Evolutionary conservation across 2,797 vertebrate genomes (phyloP).

Genomic region (Liasis olivaceus): DNA sequence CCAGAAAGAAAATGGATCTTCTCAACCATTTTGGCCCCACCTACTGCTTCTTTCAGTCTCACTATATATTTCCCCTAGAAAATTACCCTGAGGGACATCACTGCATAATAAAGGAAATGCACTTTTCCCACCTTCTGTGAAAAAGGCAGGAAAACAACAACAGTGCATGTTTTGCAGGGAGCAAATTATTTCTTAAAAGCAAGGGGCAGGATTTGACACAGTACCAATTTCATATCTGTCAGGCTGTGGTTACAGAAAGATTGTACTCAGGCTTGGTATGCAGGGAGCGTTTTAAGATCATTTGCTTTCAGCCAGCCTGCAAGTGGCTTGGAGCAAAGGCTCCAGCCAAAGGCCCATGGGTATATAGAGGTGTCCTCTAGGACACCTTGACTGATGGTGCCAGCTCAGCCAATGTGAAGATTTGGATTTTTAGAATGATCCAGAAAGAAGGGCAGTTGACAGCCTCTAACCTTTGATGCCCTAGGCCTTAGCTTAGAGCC

Average conservation of each 20-base stretch:
- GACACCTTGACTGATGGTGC: not conserved
- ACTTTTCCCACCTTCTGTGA: not conserved
- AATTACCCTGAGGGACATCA: not conserved
- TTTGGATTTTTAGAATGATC: not conserved
- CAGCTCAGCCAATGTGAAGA: not conserved
- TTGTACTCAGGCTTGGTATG: not conserved
- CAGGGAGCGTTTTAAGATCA: not conserved
- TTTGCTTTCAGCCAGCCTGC: not conserved
- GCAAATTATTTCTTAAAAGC: not conserved
- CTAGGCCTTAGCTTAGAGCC: not conserved
- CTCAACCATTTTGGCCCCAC: not conserved
- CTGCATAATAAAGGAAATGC: not conserved
- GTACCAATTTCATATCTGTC: not conserved
- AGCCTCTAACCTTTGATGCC: not conserved
- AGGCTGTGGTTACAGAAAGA: not conserved
- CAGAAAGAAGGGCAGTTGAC: not conserved
- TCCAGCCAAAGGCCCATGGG: not conserved
- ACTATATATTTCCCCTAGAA: not conserved
- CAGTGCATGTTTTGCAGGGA: not conserved
- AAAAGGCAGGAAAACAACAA: not conserved
- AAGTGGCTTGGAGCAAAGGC: not conserved
- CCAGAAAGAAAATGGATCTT: not conserved
- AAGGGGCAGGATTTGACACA: not conserved
- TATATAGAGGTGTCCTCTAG: not conserved
- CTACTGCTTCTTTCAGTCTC: not conserved